phyloP scores from a whole-genome alignment of 2,797 vertebrate genomes.

The Podarcis siculus region DNA sequence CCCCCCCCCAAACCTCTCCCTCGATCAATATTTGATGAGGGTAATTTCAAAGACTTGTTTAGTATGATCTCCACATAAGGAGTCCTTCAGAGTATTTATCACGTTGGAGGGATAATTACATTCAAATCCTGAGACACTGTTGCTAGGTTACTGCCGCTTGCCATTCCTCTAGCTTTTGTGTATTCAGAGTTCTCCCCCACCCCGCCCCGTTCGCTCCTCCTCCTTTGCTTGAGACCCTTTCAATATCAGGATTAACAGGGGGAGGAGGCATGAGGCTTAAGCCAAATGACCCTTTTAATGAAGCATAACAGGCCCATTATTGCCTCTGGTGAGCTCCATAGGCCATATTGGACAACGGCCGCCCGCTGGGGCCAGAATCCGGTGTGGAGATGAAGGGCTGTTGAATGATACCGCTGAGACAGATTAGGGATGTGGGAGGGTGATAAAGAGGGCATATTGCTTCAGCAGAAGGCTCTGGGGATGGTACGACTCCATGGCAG shows the following conservation, averaged over 20 bases:
- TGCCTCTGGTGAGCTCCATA: background rate
- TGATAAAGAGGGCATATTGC: conserved; percentile 24
- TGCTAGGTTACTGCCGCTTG: conserved; percentile 83
- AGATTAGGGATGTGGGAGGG: background rate
- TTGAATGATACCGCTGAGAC: background rate
- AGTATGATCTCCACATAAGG: conserved; percentile 81
- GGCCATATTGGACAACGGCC: background rate
- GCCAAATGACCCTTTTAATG: conserved; percentile 37
- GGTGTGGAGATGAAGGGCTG: fast-evolving
- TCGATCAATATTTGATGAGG: conserved; percentile 83
- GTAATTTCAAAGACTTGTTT: conserved; percentile 84
- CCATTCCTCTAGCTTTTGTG: conserved; percentile 76
- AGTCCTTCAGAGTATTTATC: conserved; percentile 83
- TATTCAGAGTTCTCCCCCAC: conserved; percentile 59
- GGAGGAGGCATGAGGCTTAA: conserved; percentile 43
- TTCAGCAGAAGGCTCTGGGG: conserved; percentile 15
- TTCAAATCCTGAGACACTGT: conserved; percentile 85
- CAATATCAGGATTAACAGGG: conserved; percentile 40
- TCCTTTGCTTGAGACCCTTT: conserved; percentile 35
- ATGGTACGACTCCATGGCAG: conserved; percentile 14
- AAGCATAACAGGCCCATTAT: conserved; percentile 12
- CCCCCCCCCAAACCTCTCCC: conserved; percentile 55
- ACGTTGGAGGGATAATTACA: conserved; percentile 82
- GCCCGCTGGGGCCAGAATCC: background rate
- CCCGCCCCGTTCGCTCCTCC: background rate